Evolutionary conservation across 2,797 vertebrate species (phyloP).

Genomic region (Scarus forsteni): DNA sequence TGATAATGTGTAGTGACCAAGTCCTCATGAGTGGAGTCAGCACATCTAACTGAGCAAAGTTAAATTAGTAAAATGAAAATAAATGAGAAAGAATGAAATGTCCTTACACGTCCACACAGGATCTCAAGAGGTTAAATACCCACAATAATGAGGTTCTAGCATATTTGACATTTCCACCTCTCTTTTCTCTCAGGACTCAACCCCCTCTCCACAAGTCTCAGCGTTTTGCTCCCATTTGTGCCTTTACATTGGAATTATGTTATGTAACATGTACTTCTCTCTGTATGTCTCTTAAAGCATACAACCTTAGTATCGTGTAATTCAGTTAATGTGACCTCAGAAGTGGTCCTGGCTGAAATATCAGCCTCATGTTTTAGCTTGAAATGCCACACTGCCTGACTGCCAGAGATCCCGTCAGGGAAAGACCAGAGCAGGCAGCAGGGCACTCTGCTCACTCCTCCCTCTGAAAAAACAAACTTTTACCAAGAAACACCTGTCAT

Average conservation of each 20-base stretch:
- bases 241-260: conserved; percentile 58
- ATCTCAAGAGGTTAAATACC: no score
- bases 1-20: no score
- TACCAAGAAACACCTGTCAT: conserved; percentile 71
- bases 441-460: conserved; percentile 66
- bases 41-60: no score
- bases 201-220: conserved; percentile 33
- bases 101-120: no score
- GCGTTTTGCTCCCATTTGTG: conserved; percentile 48
- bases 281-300: conserved; percentile 10
- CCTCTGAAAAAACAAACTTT: conserved; percentile 77
- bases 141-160: conserved; percentile 17
- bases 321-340: conserved; percentile 50
- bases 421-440: conserved; percentile 47
- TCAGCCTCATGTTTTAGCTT: conserved; percentile 64
- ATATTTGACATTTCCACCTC: conserved; percentile 40
- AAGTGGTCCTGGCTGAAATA: conserved; percentile 51
- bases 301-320: conserved; percentile 19
- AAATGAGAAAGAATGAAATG: no score
- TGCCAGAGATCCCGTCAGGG: conserved; percentile 47
- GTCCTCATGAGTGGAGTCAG: no score
- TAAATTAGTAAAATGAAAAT: no score
- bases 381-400: conserved; percentile 62
- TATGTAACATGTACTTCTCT: conserved; percentile 53
- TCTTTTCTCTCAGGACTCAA: conserved; percentile 41